Evolutionary conservation across 64 coral and sea anemone genomes (phyloP).

Genomic region (Pachyseris speciosa): DNA sequence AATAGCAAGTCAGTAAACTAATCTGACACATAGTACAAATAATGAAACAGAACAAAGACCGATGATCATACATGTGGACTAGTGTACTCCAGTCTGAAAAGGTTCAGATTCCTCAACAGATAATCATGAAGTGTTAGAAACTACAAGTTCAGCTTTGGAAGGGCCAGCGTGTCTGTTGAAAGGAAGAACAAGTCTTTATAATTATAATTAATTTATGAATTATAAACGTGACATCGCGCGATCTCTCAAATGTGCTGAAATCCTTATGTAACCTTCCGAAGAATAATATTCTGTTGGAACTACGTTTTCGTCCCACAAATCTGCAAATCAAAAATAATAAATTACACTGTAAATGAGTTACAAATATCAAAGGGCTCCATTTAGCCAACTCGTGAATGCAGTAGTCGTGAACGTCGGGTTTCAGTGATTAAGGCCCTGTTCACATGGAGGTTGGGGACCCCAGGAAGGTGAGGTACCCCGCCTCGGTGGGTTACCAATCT

Average conservation of each 20-base stretch:
- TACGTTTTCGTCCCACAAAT: conserved; percentile 99
- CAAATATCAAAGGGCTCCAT: too few species aligned
- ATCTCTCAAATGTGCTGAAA: too few species aligned
- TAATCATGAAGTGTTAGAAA: conserved; percentile 99
- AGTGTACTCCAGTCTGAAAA: conserved; percentile 98
- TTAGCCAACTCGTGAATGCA: too few species aligned
- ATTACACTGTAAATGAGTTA: neutral
- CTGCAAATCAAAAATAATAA: conserved; percentile 23
- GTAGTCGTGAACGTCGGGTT: too few species aligned
- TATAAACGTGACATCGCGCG: too few species aligned
- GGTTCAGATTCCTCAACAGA: conserved; percentile 87
- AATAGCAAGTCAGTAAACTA: neutral
- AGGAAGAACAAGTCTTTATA: neutral
- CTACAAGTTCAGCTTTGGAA: conserved; percentile 98
- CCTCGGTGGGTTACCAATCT: too few species aligned
- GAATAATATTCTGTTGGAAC: conserved; percentile 98
- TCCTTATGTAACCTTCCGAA: conserved; percentile 72
- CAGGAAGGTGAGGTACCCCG: too few species aligned
- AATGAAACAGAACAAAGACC: neutral
- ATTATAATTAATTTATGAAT: too few species aligned
- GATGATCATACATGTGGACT: conserved; percentile 91
- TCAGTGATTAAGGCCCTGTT: too few species aligned
- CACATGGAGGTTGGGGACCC: too few species aligned
- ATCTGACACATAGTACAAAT: neutral
- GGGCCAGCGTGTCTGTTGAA: conserved; percentile 86